A percentile compares a stretch with the other conserved stretches of the same genome.
Conservation (phyloP, 2,113 vertebrate species). For the Climacteris rufus region DNA sequence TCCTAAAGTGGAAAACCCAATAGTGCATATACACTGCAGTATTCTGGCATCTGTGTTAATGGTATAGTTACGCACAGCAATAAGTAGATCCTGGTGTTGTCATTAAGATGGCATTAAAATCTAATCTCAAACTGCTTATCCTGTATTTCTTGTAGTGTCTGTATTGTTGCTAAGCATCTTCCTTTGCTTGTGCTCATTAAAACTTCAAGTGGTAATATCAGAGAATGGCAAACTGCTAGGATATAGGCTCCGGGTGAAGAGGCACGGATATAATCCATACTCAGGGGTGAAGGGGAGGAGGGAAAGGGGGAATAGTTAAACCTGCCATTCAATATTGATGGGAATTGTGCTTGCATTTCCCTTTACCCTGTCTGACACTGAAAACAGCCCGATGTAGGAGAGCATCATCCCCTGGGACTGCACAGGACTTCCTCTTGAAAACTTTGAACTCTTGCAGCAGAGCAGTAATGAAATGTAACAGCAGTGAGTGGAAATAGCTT, state of each 20-base stretch:
- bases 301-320: background rate
- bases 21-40: background rate
- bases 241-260: background rate
- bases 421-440: background rate
- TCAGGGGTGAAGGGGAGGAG: background rate
- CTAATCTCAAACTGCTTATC: background rate
- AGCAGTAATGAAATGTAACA: constrained; percentile 16
- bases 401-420: background rate
- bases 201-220: background rate
- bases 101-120: constrained; percentile 28
- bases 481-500: background rate
- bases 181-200: constrained; percentile 21
- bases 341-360: background rate
- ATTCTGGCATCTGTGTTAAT: background rate
- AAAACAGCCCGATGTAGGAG: background rate
- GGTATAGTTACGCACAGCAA: background rate
- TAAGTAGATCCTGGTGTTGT: background rate
- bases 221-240: background rate
- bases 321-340: background rate
- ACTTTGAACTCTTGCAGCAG: background rate
- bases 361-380: background rate
- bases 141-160: background rate
- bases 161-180: constrained; percentile 11
- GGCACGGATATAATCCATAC: background rate
- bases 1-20: background rate